Conservation (phyloP, 2,888 invertebrate species). For the Agonum fuliginosum region DNA sequence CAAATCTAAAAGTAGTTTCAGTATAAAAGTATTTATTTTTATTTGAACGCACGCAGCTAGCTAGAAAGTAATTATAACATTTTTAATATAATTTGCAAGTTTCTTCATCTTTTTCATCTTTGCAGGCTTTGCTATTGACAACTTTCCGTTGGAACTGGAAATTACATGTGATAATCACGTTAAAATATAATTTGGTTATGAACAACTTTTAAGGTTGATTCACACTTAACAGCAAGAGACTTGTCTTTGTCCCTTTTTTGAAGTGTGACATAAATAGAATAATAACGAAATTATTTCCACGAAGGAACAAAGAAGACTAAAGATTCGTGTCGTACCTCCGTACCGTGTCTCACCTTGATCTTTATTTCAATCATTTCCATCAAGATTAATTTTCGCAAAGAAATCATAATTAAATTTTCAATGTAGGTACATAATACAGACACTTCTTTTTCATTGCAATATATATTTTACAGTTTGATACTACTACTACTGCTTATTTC, state of each 20-base stretch:
- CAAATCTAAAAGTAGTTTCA: too few relatives aligned
- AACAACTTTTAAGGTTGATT: conserved; percentile 38
- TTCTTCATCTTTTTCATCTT: neutral
- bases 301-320: conserved; percentile 9
- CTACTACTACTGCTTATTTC: neutral
- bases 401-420: conserved; percentile 12
- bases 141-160: neutral
- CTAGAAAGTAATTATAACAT: conserved; percentile 9
- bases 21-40: too few relatives aligned
- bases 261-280: conserved; percentile 33
- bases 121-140: neutral
- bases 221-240: conserved; percentile 16
- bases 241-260: conserved; percentile 13
- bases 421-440: too few relatives aligned
- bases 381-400: conserved; percentile 3
- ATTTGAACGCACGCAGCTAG: too few relatives aligned
- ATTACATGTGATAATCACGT: conserved; percentile 33
- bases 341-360: neutral
- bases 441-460: too few relatives aligned
- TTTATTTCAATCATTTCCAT: conserved; percentile 3
- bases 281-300: conserved; percentile 33
- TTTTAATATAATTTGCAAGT: conserved; percentile 17
- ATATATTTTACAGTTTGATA: too few relatives aligned
- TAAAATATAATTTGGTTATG: conserved; percentile 40
- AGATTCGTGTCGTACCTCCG: neutral